Evolutionary conservation across 2,888 invertebrate species (phyloP), one percentile per base, ranked within the genome.

Genomic region (Diarsia brunnea): DNA sequence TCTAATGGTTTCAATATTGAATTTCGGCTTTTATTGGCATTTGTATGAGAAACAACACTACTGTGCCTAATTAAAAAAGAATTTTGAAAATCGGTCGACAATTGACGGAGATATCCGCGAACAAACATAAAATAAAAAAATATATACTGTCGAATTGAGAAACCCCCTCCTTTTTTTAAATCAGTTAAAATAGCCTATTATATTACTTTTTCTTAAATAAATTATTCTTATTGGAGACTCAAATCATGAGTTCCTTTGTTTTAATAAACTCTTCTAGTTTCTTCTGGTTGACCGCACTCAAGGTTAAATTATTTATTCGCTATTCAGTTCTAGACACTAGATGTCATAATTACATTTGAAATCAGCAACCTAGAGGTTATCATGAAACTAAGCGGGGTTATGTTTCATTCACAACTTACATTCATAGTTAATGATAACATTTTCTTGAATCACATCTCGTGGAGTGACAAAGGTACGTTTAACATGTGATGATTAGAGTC

Each of bases 391-490:
- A 73, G 45, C 55, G 11, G 69, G 79, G 74, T 79, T 76, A 79
- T 61, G 60, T 75, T 84, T 86, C 78, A 84, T 86, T 85, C 78
- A 82, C 49, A 78, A 78, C 60, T 75, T 79, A 77, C 51, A 77
- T 83, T 83, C 71, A 51, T 61, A 73, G 24, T 45, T 55, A 55
- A 63, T 65, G 78, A 85, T 81, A 74, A 75, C 12, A 31, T 70
- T 75, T 64, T 85, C 49, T 14, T 85, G 58, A 81, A 76, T 81
- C 31, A 71, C 47, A 45, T 53, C 27, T 58, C 38, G 4, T 51
- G 43, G 31, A 27, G 63, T 51, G 60, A 38, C 79, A 60, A 65
- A 69, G 53, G 24, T 61, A 55, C 27, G n/a, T 45, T 31, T 75
- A n/a, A 12, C 70, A 82, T 24, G 75, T 69, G 65, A 43, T 63